Percentiles rank a stretch among this genome's conserved stretches.
Evolutionary conservation across 2,888 invertebrate species (phyloP).

Genomic region (Meta bourneti): DNA sequence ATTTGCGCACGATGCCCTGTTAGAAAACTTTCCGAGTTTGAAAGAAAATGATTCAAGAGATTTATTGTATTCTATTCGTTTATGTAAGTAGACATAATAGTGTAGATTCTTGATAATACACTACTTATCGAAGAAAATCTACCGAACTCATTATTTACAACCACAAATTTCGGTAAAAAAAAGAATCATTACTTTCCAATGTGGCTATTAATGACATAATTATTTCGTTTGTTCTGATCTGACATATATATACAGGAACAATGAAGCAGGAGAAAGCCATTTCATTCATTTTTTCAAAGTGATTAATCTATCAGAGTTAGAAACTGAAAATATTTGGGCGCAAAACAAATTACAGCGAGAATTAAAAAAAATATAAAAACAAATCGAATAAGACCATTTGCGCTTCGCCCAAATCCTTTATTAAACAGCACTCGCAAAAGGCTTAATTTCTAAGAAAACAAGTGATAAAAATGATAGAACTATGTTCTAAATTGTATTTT

Average conservation of each 20-base stretch:
- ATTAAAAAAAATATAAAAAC: background rate
- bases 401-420: slow-evolving; percentile 17
- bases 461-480: slow-evolving; percentile 26
- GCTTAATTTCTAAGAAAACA: slow-evolving; percentile 53
- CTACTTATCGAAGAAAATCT: background rate
- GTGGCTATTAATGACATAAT: slow-evolving; percentile 1
- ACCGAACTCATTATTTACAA: background rate
- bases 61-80: background rate
- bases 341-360: background rate
- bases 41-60: no score
- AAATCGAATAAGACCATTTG: background rate
- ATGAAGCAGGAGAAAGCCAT: background rate
- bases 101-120: background rate
- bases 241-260: background rate
- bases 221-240: background rate
- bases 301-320: background rate
- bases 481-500: slow-evolving; percentile 40
- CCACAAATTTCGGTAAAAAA: background rate
- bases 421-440: slow-evolving; percentile 24
- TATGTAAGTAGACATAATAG: background rate
- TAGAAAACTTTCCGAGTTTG: no score
- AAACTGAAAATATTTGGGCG: background rate
- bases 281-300: background rate
- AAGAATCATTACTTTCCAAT: background rate
- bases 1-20: no score